Base-by-base conservation (phyloP, 2,113 vertebrate genomes). In the Reinhardtius hippoglossoides region DNA sequence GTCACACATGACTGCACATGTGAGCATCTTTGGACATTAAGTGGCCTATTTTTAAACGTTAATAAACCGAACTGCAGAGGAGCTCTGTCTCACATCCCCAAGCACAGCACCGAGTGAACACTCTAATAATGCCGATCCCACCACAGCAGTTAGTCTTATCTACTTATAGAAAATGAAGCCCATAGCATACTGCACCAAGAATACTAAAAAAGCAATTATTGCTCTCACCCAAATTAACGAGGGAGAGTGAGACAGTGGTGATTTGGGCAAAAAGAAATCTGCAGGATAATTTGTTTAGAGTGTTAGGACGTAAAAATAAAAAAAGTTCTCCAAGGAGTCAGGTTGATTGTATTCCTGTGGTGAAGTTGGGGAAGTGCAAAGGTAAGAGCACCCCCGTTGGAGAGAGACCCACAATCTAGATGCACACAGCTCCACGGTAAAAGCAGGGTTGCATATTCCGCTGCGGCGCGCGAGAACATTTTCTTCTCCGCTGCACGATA, bases 91-190 rank as follows among this genome's bases (percentile, higher is more conserved):
- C 66, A 23, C 56, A 66, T 78, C 81, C 68, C 69, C 40, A 60
- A 89, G 85, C 77, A 84, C 76, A 83, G 81, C 81, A 81, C 73
- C 75, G 48, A 76, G 76, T 78, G 73, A 77, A 83, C 57, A 35
- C 60, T 13, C 91, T 84, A 88, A 90, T 87, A 90, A 91, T 84
- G 85, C 82, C 89, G 87, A 90, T 84, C 83, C 69, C 78, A 88
- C 89, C 78, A 74, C 56, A 74, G 81, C 54, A 44, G 83, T 88
- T 88, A 82, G 83, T 86, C 85, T 83, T 85, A 87, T 85, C 83
- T 84, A 65, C 87, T 85, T 88, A 91, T 70, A 80, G 87, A 87
- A 84, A 92, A 84, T 74, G 67, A 87, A 83, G 81, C 85, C 80
- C 71, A 50, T 71, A 73, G 81, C 82, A 79, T 78, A 48, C 63